Conservation (phyloP, 2,113 vertebrate species). For the Dicentrarchus labrax region DNA sequence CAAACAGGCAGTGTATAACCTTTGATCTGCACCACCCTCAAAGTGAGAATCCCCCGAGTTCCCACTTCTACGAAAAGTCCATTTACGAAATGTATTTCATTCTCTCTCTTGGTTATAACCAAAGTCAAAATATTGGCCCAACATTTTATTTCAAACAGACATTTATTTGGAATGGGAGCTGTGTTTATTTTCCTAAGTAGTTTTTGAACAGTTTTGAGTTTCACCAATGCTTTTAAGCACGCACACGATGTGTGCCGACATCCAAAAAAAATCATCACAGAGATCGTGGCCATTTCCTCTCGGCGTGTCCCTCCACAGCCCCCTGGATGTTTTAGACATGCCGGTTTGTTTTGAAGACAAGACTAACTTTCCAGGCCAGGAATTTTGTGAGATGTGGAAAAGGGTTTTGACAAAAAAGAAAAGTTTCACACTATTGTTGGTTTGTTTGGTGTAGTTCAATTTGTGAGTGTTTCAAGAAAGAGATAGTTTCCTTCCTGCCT, state of each 20-base stretch:
- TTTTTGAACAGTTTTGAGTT: conserved; percentile 77
- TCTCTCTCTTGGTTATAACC: conserved; percentile 59
- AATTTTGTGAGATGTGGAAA: conserved; percentile 43
- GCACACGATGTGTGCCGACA: conserved; percentile 48
- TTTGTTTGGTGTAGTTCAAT: conserved; percentile 26
- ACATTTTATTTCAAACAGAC: conserved; percentile 71
- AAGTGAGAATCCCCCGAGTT: conserved; percentile 57
- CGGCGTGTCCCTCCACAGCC: conserved; percentile 45
- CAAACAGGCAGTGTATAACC: conserved; percentile 72
- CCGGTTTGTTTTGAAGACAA: conserved; percentile 61
- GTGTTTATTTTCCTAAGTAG: conserved; percentile 77
- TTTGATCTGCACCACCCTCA: conserved; percentile 76
- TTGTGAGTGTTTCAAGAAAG: conserved; percentile 16
- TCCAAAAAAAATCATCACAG: conserved; percentile 70
- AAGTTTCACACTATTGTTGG: conserved; percentile 17
- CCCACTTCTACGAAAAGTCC: conserved; percentile 57
- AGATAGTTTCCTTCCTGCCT: neutral
- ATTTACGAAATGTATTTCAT: conserved; percentile 69
- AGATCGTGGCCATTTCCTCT: conserved; percentile 64
- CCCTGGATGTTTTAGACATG: conserved; percentile 48
- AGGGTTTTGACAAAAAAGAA: neutral
- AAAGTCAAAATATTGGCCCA: conserved; percentile 61
- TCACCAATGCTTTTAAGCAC: conserved; percentile 70
- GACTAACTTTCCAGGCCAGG: conserved; percentile 37
- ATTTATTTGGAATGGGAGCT: conserved; percentile 72